These are phyloP conservation scores for Andrena camellia DNA, from an alignment of 2,888 invertebrate species.

Conservation along the genomic window DNA sequence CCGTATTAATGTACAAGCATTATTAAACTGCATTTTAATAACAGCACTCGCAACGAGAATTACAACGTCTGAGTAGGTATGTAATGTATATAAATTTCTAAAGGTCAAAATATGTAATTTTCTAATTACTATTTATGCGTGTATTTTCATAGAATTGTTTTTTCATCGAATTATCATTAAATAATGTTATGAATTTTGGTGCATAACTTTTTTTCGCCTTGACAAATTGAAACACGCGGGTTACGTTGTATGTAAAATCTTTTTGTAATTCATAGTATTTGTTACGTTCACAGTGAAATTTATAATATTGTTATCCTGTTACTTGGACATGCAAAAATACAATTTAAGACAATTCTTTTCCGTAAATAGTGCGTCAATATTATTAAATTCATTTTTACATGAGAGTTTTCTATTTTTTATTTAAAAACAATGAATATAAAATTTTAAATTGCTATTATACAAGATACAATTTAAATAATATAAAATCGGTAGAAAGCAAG, in stretches of 20 bases:
- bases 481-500: not conserved
- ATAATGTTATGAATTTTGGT: conserved; percentile 24
- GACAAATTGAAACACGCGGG: not conserved
- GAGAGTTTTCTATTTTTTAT: conserved; percentile 10
- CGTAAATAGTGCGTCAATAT: not conserved
- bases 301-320: conserved; percentile 21
- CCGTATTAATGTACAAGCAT: not conserved
- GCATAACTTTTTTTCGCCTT: conserved; percentile 9
- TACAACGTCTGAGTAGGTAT: not conserved
- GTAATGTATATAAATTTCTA: not conserved
- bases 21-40: not conserved
- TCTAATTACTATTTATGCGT: not conserved
- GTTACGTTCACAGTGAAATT: conserved; percentile 22
- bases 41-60: not conserved
- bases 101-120: not conserved
- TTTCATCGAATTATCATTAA: not conserved
- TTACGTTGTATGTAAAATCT: conserved; percentile 45
- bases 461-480: conserved; percentile 12
- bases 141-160: not conserved
- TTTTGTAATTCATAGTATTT: conserved; percentile 32
- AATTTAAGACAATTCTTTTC: conserved; percentile 13
- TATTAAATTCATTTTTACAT: not conserved
- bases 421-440: not conserved
- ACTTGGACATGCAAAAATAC: not conserved
- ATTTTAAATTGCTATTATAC: conserved; percentile 1